Percentiles rank a stretch among this genome's conserved stretches.
Evolutionary conservation across 2,113 vertebrate genomes (phyloP).

Genomic region (Oreochromis spilurus): DNA sequence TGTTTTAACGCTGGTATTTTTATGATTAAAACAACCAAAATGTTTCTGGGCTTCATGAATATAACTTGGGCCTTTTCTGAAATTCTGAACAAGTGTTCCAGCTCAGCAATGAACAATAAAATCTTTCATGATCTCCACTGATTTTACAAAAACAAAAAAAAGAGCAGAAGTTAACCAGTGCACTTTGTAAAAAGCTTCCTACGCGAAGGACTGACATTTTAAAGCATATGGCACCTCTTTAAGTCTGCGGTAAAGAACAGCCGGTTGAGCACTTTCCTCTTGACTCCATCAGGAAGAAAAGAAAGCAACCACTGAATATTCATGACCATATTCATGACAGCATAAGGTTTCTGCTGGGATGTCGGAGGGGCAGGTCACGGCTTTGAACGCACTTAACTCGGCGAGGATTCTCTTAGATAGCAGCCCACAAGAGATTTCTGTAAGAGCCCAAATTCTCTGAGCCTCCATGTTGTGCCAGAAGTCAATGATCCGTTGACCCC

Average conservation of each 20-base stretch:
- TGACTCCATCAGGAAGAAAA: slow-evolving; percentile 47
- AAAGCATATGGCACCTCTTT: slow-evolving; percentile 60
- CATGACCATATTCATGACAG: slow-evolving; percentile 61
- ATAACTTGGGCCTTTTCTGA: not conserved
- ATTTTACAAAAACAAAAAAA: not conserved
- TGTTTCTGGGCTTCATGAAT: not conserved
- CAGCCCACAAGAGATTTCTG: slow-evolving; percentile 3
- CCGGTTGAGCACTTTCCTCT: slow-evolving; percentile 29
- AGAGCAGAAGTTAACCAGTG: not conserved
- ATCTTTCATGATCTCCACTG: not conserved
- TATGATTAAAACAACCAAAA: not conserved
- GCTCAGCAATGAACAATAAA: not conserved
- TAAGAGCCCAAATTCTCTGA: slow-evolving; percentile 1
- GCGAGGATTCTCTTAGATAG: slow-evolving; percentile 18
- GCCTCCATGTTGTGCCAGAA: slow-evolving; percentile 47
- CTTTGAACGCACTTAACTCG: slow-evolving; percentile 49
- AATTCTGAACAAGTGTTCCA: not conserved
- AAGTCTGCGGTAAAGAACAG: slow-evolving; percentile 52
- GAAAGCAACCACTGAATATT: slow-evolving; percentile 65
- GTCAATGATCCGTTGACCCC: slow-evolving; percentile 44
- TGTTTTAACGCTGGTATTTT: not conserved
- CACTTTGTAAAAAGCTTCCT: not conserved
- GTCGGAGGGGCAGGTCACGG: slow-evolving; percentile 50
- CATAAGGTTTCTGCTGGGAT: slow-evolving; percentile 59
- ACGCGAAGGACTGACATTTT: slow-evolving; percentile 39